Evolutionary conservation across 2,113 vertebrate species (phyloP).

Genomic region (Callopanchax toddi): DNA sequence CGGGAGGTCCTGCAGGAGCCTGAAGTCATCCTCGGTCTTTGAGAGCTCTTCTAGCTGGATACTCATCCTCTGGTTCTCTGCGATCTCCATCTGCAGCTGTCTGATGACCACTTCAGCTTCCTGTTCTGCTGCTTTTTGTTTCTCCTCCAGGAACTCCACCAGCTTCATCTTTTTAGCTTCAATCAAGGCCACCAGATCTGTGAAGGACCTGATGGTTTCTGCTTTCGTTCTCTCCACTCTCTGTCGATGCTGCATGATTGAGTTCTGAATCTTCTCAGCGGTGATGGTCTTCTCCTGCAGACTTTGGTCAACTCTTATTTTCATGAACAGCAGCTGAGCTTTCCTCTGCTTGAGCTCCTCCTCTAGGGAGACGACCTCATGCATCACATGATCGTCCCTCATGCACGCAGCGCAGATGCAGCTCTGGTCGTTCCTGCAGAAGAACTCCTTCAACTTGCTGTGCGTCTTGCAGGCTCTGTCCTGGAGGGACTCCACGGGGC

Average conservation of each 20-base stretch:
- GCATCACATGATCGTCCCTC: neutral
- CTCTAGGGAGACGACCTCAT: neutral
- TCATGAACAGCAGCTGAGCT: neutral
- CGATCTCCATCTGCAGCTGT: neutral
- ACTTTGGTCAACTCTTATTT: neutral
- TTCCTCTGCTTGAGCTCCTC: constrained; percentile 5
- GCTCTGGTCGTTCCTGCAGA: constrained; percentile 13
- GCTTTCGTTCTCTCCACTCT: neutral
- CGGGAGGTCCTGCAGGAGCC: constrained; percentile 6
- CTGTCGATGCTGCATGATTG: neutral
- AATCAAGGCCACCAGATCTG: neutral
- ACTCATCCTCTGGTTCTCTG: fast-evolving
- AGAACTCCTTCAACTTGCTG: constrained; percentile 4
- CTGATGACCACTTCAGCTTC: neutral
- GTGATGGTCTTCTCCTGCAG: neutral
- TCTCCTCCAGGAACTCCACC: constrained; percentile 3
- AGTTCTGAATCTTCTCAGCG: neutral
- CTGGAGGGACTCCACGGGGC: neutral
- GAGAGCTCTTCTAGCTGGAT: constrained; percentile 6
- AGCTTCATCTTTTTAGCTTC: neutral
- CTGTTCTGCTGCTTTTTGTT: constrained; percentile 11
- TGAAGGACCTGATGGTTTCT: neutral
- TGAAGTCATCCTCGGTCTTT: constrained; percentile 1
- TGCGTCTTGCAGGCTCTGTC: constrained; percentile 17
- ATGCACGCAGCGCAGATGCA: neutral